Conservation (phyloP, 2,888 invertebrate species). For the Thyatira batis region DNA sequence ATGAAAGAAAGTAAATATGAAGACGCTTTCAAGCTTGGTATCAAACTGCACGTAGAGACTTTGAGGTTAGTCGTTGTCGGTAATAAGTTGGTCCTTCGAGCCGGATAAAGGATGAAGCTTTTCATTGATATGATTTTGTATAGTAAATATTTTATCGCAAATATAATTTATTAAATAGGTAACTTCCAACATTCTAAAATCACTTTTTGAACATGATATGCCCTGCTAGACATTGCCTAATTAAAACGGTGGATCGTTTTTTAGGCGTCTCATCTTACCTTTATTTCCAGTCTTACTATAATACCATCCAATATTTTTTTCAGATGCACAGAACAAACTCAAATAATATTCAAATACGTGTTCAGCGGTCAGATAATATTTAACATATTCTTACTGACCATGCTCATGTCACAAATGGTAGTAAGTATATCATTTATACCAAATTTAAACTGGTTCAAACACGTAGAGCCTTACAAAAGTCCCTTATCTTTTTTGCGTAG, state of each 20-base stretch:
- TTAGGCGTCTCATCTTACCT: too few relatives aligned
- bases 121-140: too few relatives aligned
- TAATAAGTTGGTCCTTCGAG: neutral
- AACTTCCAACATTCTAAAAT: too few relatives aligned
- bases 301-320: neutral
- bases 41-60: slow-evolving; percentile 19
- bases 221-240: too few relatives aligned
- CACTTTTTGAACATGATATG: too few relatives aligned
- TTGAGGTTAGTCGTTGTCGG: neutral
- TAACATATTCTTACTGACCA: slow-evolving; percentile 31
- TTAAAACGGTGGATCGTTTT: too few relatives aligned
- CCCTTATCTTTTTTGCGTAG: too few relatives aligned
- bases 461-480: neutral
- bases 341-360: slow-evolving; percentile 37
- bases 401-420: slow-evolving; percentile 39
- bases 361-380: slow-evolving; percentile 50
- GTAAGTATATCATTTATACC: slow-evolving; percentile 20
- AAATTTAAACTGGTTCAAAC: neutral
- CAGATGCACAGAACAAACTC: slow-evolving; percentile 44
- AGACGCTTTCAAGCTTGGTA: slow-evolving; percentile 43
- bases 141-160: too few relatives aligned
- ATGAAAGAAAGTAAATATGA: slow-evolving; percentile 47
- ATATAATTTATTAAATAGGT: too few relatives aligned
- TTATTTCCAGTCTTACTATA: too few relatives aligned
- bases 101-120: too few relatives aligned